Evolutionary conservation across 2,797 vertebrate species (phyloP), one percentile per base, ranked within the genome.

Genomic region (Pelochelys cantorii): DNA sequence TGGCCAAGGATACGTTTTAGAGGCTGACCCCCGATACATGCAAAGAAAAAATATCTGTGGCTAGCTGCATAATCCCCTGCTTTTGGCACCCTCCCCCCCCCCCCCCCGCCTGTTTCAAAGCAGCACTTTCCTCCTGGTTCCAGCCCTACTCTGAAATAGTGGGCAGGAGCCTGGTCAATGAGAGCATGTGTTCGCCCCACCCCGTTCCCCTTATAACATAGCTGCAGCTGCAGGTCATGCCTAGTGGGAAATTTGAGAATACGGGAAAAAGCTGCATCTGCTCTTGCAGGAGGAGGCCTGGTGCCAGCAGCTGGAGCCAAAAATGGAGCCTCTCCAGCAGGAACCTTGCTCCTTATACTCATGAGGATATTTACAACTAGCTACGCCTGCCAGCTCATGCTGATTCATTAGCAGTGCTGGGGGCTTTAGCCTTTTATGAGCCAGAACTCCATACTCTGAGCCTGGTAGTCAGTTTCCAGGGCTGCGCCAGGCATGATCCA

Each of bases 381-480:
- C 11, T 11, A 5, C 0, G 11, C 13, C 15, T 53, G 86, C n/a
- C 56, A 83, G 42, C 48, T 0, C 5, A 15, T 15, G 7, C 12
- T 29, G 31, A 14, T 20, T n/a, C 54, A 42, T 77, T 52, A 1
- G 15, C 31, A 2, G 68, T 68, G 90, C 87, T 29, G 68, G 82
- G 89, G 83, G 31, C 60, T 2, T 42, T 2, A 80, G 74, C 74
- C 74, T 85, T 20, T 88, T 81, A 1, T 77, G 75, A 85, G 79
- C 92, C 83, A 9, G 12, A 15, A 17, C 52, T 84, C 86, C 75
- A 31, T 17, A 3, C 37, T 34, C 15, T n/a, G 68, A 89, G 82
- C 37, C 0, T 5, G 1, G 2, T 18, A 5, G 12, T 23, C 20
- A 5, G 54, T 31, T 89, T 1, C 0, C 0, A 5, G 79, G 68